Evolutionary conservation across 2,888 invertebrate species (phyloP), one percentile per base, ranked within the genome.

Genomic region (Aphelenchoides bicaudatus): DNA sequence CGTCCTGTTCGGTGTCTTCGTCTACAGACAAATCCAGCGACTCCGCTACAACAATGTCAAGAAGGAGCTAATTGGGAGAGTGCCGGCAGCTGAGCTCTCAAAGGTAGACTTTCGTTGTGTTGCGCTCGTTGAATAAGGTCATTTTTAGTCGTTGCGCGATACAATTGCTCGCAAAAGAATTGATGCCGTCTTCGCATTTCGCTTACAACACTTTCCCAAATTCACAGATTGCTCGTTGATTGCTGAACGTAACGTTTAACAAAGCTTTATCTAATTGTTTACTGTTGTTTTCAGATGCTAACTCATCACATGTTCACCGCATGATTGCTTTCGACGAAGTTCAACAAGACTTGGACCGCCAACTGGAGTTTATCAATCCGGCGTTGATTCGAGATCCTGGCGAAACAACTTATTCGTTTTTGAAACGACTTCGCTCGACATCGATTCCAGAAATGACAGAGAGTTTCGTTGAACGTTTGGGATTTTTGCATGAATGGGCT

Each of bases 261-360:
- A 21, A 8, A n/a, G 5, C 16, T 64, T n/a, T n/a, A n/a, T n/a
- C 23, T 51, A n/a, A 8, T 5, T 58, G 25, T 1, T 46, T 57
- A 23, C 13, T 56, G 27, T 62, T 3, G 28, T 10, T n/a, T 58
- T 43, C 19, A 75, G 75, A 75, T 56, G 64, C 66, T 16, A 67
- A 69, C 27, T 66, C 63, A 37, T 67, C 74, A 2, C 71, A 75
- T 50, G 65, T 74, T 2, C 59, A 72, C 48, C 67, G 75, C 27
- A 75, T 75, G 75, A 76, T 75, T 28, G 74, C 73, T 4, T 66
- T 72, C 28, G 75, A 75, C 52, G 74, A 74, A 39, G 67, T 76
- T 19, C 46, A 62, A 1, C 48, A 66, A 37, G 71, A 72, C 61
- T 68, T 75, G 23, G 71, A 72, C 53, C 66, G 68, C 13, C 72